phyloP scores from a whole-genome alignment of 2,797 vertebrate species.

The Lates japonicus region DNA sequence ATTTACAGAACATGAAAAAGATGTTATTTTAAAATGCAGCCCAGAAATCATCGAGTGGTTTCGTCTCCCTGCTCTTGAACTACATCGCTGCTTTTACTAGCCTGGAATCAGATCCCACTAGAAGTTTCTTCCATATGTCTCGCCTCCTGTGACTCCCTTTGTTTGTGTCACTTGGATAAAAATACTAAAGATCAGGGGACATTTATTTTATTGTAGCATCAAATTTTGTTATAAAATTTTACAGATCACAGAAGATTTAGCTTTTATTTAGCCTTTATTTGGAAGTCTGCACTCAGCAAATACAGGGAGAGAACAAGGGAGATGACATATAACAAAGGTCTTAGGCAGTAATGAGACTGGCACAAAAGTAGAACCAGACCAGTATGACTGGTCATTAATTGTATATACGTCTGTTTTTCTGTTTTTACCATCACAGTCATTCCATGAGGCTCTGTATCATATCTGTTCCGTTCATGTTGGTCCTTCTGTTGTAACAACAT shows the following conservation, averaged over 20 bases:
- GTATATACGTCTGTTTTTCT: neutral
- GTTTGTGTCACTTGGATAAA: neutral
- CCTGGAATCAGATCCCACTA: slow-evolving; percentile 13
- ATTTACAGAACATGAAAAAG: slow-evolving; percentile 55
- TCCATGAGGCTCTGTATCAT: slow-evolving; percentile 10
- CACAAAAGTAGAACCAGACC: neutral
- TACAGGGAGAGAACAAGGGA: neutral
- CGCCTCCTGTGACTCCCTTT: neutral
- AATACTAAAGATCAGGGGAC: neutral
- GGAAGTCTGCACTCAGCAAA: neutral
- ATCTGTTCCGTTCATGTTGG: slow-evolving; percentile 27
- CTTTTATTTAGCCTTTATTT: neutral
- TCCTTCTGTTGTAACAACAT: slow-evolving; percentile 21
- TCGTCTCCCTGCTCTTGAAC: slow-evolving; percentile 13
- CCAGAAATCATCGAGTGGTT: slow-evolving; percentile 54
- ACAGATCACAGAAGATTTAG: neutral
- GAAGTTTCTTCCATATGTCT: neutral
- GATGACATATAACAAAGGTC: neutral
- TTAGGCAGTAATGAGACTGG: neutral
- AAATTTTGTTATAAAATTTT: neutral
- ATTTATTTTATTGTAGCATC: neutral
- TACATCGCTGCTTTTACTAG: slow-evolving; percentile 15
- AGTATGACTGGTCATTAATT: neutral
- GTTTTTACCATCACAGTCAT: neutral
- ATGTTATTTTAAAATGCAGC: slow-evolving; percentile 42